phyloP scores from a whole-genome alignment of 2,888 invertebrate species.

The Teleogryllus oceanicus region DNA sequence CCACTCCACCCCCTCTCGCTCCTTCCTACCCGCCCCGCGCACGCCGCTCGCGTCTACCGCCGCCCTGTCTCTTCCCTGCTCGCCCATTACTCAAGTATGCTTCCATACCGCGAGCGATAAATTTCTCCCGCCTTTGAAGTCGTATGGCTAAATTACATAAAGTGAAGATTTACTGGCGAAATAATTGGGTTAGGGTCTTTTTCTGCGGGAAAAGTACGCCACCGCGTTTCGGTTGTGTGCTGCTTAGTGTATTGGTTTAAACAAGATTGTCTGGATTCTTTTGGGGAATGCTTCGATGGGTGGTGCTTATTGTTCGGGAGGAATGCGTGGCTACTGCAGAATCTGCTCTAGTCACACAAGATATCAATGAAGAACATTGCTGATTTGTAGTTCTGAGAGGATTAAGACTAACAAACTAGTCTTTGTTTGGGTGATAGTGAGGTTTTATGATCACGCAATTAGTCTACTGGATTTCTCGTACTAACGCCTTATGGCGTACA shows the following conservation, averaged over 20 bases:
- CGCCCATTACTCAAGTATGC: conserved; percentile 3
- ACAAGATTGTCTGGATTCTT: background rate
- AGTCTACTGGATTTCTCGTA: no score
- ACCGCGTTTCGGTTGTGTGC: conserved; percentile 9
- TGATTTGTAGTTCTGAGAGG: no score
- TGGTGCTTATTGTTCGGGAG: no score
- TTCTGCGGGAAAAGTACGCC: background rate
- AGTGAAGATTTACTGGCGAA: background rate
- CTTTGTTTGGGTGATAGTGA: no score
- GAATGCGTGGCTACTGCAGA: no score
- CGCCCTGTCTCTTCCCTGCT: background rate
- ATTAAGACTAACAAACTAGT: no score
- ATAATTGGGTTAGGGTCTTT: background rate
- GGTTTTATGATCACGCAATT: no score
- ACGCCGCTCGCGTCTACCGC: background rate
- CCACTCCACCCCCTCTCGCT: background rate
- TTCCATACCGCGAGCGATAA: conserved; percentile 7
- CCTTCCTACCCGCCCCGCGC: background rate
- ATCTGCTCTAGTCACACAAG: no score
- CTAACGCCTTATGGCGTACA: no score
- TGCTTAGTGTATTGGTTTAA: background rate
- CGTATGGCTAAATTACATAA: background rate
- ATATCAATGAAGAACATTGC: no score
- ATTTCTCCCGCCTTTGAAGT: conserved; percentile 18
- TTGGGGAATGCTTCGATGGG: background rate